Conservation (phyloP, 2,797 vertebrate genomes). For the Huso huso region DNA sequence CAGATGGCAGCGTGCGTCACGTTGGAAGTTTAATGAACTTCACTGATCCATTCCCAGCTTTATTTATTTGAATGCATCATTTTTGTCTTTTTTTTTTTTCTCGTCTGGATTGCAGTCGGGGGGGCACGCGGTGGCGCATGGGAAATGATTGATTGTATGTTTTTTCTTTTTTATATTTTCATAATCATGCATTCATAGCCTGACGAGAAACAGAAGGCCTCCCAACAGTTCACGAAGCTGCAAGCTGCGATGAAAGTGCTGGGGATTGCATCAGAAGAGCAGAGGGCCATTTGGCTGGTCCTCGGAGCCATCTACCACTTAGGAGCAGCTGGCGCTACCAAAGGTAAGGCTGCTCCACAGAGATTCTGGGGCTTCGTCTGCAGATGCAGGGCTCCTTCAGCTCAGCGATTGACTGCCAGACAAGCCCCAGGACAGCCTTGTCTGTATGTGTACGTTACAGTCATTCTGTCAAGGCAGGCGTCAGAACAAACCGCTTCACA, state of each 20-base stretch:
- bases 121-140: not conserved
- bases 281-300: conserved; percentile 89
- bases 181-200: conserved; percentile 48
- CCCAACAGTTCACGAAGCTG: conserved; percentile 88
- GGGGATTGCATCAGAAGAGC: conserved; percentile 80
- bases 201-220: conserved; percentile 88
- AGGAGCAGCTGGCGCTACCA: conserved; percentile 88
- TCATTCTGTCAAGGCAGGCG: too few relatives aligned
- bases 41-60: not conserved
- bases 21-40: not conserved
- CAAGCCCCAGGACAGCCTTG: too few relatives aligned
- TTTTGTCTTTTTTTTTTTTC: not conserved
- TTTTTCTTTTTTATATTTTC: not conserved
- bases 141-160: not conserved
- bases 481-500: too few relatives aligned
- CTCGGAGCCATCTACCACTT: conserved; percentile 88
- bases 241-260: conserved; percentile 94
- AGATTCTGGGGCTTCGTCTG: too few relatives aligned
- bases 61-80: not conserved
- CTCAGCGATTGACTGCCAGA: too few relatives aligned
- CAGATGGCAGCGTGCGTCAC: not conserved
- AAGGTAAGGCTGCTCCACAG: conserved; percentile 63
- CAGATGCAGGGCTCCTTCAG: too few relatives aligned
- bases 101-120: not conserved
- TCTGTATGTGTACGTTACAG: too few relatives aligned